Conservation (phyloP, 2,888 invertebrate genomes). For the Druceiella hillmani region DNA sequence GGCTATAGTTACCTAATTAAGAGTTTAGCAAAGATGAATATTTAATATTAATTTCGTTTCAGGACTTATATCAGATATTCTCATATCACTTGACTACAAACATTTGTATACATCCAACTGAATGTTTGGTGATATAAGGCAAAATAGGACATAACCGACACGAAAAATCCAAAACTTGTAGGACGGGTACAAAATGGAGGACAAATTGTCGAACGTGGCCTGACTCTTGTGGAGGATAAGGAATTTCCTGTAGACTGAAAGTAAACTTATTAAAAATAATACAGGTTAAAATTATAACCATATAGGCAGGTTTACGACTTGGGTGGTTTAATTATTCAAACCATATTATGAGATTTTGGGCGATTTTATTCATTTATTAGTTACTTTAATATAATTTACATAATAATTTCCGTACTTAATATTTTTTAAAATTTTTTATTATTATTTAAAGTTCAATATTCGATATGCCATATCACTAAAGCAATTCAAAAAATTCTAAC, state of each 20-base stretch:
- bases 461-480: no score
- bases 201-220: constrained; percentile 63
- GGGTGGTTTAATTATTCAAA: background rate
- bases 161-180: constrained; percentile 70
- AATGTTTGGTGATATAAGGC: constrained; percentile 91
- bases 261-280: background rate
- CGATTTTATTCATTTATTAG: no score
- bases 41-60: no score
- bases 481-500: no score
- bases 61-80: constrained; percentile 89
- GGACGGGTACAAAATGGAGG: constrained; percentile 86
- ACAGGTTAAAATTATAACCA: constrained; percentile 3
- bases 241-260: constrained; percentile 55
- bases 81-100: constrained; percentile 91
- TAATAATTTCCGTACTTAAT: no score
- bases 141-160: constrained; percentile 89
- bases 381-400: no score
- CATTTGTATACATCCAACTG: constrained; percentile 89
- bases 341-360: no score
- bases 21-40: no score
- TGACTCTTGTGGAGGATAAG: constrained; percentile 69
- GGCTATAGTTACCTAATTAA: no score
- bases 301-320: constrained; percentile 2
- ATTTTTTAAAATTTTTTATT: no score
- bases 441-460: no score